Percentiles rank a stretch among this genome's conserved stretches.
phyloP scores from a whole-genome alignment of 2,113 vertebrate species.

The Chloroceryle aenea region DNA sequence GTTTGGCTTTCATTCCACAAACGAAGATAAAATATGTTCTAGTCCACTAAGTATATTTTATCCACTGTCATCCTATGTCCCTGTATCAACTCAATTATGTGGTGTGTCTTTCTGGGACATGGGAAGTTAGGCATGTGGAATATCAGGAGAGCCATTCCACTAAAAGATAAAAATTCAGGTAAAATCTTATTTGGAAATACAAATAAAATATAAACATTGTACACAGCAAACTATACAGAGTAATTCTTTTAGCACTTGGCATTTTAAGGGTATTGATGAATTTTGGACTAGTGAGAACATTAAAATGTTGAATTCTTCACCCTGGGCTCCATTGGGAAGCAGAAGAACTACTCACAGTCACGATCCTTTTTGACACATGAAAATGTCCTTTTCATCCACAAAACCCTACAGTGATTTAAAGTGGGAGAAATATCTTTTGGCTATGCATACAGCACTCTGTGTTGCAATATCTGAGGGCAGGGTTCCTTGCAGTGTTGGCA shows the following conservation, averaged over 20 bases:
- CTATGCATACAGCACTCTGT: not conserved
- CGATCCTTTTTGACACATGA: not conserved
- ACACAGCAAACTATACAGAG: not conserved
- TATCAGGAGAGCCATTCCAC: not conserved
- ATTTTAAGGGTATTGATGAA: not conserved
- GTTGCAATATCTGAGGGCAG: not conserved
- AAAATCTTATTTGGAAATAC: not conserved
- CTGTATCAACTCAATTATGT: not conserved
- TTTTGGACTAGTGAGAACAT: not conserved
- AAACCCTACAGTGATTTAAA: not conserved
- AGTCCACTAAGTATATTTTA: not conserved
- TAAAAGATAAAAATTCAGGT: not conserved
- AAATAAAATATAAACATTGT: not conserved
- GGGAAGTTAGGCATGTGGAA: not conserved
- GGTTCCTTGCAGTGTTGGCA: fast-evolving
- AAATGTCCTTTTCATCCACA: not conserved
- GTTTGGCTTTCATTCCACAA: not conserved
- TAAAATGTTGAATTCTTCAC: not conserved
- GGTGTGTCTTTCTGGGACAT: not conserved
- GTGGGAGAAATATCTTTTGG: not conserved
- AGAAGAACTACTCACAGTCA: not conserved
- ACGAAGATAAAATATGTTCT: not conserved
- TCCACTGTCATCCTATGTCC: not conserved
- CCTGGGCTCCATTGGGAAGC: not conserved
- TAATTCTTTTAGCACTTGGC: not conserved